Base-by-base conservation (phyloP, 2,797 vertebrate species). In the Liasis olivaceus region DNA sequence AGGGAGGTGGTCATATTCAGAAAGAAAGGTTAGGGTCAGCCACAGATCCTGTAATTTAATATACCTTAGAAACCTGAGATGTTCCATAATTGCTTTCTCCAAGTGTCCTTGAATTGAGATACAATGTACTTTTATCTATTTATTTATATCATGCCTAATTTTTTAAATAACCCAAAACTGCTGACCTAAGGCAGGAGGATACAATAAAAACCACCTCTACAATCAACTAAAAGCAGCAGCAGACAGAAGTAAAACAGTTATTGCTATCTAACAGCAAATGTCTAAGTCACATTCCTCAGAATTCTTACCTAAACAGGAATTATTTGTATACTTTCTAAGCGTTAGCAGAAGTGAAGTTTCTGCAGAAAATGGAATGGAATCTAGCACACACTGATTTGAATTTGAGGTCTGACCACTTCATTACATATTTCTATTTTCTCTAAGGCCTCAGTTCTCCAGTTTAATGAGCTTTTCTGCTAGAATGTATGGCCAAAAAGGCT, bases 51-150 rank as follows among this genome's bases (percentile, higher is more conserved):
- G 26, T 77, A 90, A 77, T n/a, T 72, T 28, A 87, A 17, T 63
- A 28, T 93, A 56, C 66, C 64, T 92, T 66, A 47, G 91, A 92
- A 89, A 92, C 17, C 87, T 81, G 93, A 94, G 72, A 86, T 26
- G 28, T 2, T 66, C 13, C 2, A 54, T 85, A 69, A 36, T 88
- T 88, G 22, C 47, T 93, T 51, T 88, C 9, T 31, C 66, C 36
- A 88, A 90, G 56, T 77, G 28, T 26, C n/a, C 66, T 90, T 90
- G 89, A 11, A 90, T 1, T 90, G 15, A 88, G 47, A 87, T 84
- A 90, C 9, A 31, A 11, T n/a, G 11, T 62, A 77, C 56, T 93
- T 81, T 84, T 87, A 58, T 90, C 69, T 63, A 87, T 90, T 90
- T 90, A 89, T 66, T 64, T 89, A 89, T 89, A 89, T 59, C 62